phyloP scores from a whole-genome alignment of 2,797 vertebrate species.

The Liasis olivaceus region DNA sequence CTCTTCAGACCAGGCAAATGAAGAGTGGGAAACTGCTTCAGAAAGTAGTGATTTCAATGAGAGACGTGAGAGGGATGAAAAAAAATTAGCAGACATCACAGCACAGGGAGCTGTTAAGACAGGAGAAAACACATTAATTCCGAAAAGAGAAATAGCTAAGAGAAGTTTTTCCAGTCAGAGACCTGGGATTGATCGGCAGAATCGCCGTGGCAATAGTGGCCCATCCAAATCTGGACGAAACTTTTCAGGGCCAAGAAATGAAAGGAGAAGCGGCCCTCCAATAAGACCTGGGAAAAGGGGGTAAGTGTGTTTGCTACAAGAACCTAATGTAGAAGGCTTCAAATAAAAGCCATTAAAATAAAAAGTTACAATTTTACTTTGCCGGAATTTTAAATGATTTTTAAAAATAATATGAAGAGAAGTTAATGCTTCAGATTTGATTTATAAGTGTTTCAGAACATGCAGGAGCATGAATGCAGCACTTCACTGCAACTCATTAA shows the following conservation, averaged over 20 bases:
- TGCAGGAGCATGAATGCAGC: not conserved
- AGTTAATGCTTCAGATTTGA: not conserved
- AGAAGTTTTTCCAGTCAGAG: slow-evolving; percentile 97
- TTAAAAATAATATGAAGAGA: not conserved
- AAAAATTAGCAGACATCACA: slow-evolving; percentile 81
- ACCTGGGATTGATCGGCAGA: slow-evolving; percentile 89
- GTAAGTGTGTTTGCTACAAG: slow-evolving; percentile 75
- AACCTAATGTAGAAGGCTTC: not conserved
- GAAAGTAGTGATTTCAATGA: slow-evolving; percentile 99
- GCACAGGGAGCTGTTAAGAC: slow-evolving; percentile 74
- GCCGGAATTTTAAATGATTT: not conserved
- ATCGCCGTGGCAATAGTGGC: slow-evolving; percentile 88
- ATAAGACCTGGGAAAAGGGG: slow-evolving; percentile 89
- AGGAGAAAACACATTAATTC: slow-evolving; percentile 77
- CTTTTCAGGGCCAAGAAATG: slow-evolving; percentile 88
- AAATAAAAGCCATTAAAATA: not conserved
- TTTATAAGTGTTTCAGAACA: not conserved
- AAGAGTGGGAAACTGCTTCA: slow-evolving; percentile 98
- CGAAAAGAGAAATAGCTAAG: slow-evolving; percentile 89
- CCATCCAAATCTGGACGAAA: slow-evolving; percentile 86
- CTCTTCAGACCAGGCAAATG: slow-evolving; percentile 98
- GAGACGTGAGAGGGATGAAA: slow-evolving; percentile 92
- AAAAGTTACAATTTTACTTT: not conserved
- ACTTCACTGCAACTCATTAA: not conserved
- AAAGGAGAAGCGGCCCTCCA: slow-evolving; percentile 87